phyloP scores from a whole-genome alignment of 2,888 invertebrate species.

The Rhamnusium bicolor region DNA sequence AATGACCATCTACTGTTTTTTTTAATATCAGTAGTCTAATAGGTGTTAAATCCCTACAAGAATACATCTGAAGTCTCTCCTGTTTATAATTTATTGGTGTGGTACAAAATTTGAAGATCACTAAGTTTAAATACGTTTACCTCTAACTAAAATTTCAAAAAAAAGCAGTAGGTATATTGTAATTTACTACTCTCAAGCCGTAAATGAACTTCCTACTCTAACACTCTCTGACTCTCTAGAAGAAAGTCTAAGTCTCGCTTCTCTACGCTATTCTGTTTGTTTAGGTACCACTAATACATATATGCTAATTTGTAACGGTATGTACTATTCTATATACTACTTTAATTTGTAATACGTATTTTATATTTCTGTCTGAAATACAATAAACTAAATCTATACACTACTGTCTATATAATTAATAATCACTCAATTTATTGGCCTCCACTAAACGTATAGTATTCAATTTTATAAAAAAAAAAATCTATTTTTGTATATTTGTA shows the following conservation, averaged over 20 bases:
- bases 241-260: constrained; percentile 14
- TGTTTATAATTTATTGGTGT: background rate
- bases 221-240: constrained; percentile 21
- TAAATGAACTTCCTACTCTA: constrained; percentile 5
- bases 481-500: too few relatives aligned
- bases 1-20: too few relatives aligned
- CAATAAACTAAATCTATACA: background rate
- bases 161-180: background rate
- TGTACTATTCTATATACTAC: constrained; percentile 1
- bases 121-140: background rate
- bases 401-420: background rate
- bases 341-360: constrained; percentile 5
- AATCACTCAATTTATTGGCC: background rate
- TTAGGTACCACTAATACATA: background rate
- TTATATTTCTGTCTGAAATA: background rate
- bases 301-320: constrained; percentile 17
- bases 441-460: background rate
- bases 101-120: background rate
- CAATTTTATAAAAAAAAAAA: too few relatives aligned
- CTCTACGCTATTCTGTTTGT: background rate
- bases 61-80: too few relatives aligned
- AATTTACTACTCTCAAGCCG: background rate
- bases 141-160: background rate
- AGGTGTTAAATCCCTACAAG: too few relatives aligned
- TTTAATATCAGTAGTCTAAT: too few relatives aligned